phyloP scores from a whole-genome alignment of 2,888 invertebrate species.

The Ochropleura plecta region DNA sequence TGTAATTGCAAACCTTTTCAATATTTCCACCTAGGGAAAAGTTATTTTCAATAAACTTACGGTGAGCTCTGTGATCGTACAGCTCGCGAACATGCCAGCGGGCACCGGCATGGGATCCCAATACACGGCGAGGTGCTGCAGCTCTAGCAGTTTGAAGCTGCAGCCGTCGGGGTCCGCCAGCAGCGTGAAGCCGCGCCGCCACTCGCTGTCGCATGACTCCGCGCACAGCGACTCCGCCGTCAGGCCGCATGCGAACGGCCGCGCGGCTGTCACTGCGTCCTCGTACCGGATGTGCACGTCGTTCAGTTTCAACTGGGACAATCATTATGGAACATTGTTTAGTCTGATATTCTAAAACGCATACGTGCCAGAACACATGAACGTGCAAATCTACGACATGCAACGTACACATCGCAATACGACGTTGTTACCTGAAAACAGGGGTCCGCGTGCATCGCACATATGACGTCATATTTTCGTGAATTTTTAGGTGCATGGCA shows the following conservation, averaged over 20 bases:
- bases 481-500: neutral
- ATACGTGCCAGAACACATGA: neutral
- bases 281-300: conserved; percentile 99
- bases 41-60: neutral
- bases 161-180: conserved; percentile 90
- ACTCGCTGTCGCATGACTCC: conserved; percentile 97
- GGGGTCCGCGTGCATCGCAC: neutral
- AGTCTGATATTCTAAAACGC: neutral
- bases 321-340: neutral
- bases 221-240: conserved; percentile 96
- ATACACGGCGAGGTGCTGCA: conserved; percentile 97
- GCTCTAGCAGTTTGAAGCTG: conserved; percentile 97
- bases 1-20: neutral
- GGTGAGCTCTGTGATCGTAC: conserved; percentile 93
- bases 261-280: conserved; percentile 94
- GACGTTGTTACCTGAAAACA: neutral
- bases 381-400: neutral
- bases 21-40: neutral
- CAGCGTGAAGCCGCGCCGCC: conserved; percentile 94
- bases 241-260: conserved; percentile 96
- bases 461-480: neutral
- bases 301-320: conserved; percentile 94
- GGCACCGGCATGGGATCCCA: conserved; percentile 94
- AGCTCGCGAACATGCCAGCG: conserved; percentile 92
- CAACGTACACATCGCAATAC: neutral